A percentile compares a stretch with the other conserved stretches of the same genome.
These are phyloP conservation scores for Chironomus striatipennis DNA, from an alignment of 1,140 invertebrate species.

Conservation along the genomic window DNA sequence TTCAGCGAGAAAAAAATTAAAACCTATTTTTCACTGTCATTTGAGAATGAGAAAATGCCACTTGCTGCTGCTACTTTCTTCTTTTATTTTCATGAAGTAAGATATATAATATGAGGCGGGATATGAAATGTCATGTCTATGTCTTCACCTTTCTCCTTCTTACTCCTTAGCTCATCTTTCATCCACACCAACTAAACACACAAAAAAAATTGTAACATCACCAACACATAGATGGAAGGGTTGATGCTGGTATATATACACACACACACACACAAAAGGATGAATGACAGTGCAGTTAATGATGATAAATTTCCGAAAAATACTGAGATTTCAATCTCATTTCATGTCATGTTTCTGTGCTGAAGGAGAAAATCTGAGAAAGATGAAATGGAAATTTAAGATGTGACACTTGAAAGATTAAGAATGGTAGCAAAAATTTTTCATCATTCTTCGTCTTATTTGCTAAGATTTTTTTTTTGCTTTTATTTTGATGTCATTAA, in stretches of 20 bases:
- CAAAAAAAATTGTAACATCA: no score
- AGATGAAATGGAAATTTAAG: no score
- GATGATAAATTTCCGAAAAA: slow-evolving; percentile 1
- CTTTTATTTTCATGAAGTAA: not conserved
- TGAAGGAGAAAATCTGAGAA: no score
- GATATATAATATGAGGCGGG: not conserved
- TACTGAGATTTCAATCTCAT: slow-evolving; percentile 9
- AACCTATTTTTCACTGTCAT: not conserved
- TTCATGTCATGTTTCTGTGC: not conserved
- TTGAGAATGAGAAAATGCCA: not conserved
- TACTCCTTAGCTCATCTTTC: no score
- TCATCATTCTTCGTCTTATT: no score
- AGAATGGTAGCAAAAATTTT: not conserved
- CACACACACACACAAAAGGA: no score
- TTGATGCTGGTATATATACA: no score
- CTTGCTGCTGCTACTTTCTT: not conserved
- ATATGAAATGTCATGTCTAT: slow-evolving; percentile 11
- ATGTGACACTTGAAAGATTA: no score
- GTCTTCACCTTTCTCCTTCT: not conserved
- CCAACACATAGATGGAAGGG: no score
- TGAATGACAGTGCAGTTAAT: slow-evolving; percentile 12
- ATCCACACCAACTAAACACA: no score
- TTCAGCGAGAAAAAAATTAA: not conserved
- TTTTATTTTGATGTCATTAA: no score
- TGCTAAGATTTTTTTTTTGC: no score